Percentiles rank a stretch among this genome's conserved stretches.
Conservation (phyloP, 2,113 vertebrate genomes). For the Eublepharis macularius region DNA sequence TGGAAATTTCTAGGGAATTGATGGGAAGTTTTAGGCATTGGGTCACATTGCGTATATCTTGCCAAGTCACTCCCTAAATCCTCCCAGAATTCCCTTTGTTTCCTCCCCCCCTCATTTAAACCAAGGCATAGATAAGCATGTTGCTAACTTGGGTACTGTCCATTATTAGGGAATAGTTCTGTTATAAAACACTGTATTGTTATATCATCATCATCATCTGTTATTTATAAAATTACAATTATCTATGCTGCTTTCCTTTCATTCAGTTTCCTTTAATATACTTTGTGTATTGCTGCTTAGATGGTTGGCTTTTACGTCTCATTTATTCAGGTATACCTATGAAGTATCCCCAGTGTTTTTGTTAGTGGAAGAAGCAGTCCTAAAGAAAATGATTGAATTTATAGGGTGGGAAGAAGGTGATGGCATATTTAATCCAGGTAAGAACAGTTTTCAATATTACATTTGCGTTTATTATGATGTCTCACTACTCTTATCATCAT, state of each 20-base stretch:
- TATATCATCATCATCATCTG: no score
- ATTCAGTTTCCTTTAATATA: background rate
- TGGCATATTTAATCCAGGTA: conserved; percentile 91
- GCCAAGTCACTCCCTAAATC: background rate
- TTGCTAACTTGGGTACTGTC: background rate
- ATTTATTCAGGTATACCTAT: conserved; percentile 83
- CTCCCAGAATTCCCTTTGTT: background rate
- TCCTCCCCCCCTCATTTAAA: background rate
- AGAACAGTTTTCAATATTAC: conserved; percentile 23
- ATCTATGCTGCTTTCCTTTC: background rate
- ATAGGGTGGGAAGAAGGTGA: conserved; percentile 87
- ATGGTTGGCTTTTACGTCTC: background rate
- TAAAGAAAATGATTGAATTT: conserved; percentile 87
- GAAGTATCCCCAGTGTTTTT: conserved; percentile 89
- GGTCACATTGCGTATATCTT: background rate
- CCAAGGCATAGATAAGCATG: background rate
- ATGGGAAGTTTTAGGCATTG: background rate
- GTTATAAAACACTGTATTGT: background rate
- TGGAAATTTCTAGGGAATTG: no score
- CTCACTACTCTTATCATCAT: background rate
- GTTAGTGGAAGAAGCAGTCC: conserved; percentile 84
- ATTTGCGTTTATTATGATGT: background rate
- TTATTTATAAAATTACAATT: background rate
- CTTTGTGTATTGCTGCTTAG: background rate
- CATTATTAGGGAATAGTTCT: background rate